Evolutionary conservation across 2,113 vertebrate species (phyloP).

Genomic region (Tiliqua scincoides): DNA sequence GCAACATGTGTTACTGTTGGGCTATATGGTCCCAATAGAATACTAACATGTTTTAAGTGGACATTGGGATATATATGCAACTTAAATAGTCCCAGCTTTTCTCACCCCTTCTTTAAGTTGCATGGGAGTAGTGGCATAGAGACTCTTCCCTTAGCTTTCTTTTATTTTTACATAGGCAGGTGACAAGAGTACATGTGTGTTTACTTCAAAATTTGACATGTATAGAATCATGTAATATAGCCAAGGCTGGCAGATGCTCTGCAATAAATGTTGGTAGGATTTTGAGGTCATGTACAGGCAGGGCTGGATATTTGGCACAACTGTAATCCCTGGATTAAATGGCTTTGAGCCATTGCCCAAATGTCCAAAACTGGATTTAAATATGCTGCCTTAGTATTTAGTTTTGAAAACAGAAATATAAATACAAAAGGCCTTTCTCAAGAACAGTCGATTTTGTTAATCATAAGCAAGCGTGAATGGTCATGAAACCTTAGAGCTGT

Average conservation of each 20-base stretch:
- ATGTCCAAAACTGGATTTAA: background rate
- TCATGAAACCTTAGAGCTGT: too few species aligned
- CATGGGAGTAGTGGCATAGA: background rate
- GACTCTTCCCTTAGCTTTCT: background rate
- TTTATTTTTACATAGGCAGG: background rate
- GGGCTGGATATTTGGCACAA: background rate
- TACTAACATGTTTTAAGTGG: background rate
- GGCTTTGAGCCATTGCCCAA: background rate
- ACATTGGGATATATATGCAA: too few species aligned
- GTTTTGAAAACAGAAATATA: background rate
- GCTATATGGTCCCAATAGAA: too few species aligned
- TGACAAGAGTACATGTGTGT: background rate
- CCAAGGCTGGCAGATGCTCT: too few species aligned
- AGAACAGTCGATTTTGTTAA: background rate
- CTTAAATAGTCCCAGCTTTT: background rate
- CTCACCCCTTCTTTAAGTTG: background rate
- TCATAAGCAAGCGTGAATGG: background rate
- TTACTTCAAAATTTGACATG: background rate
- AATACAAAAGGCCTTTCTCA: background rate
- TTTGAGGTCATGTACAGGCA: too few species aligned
- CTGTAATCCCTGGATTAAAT: background rate
- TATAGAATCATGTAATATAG: too few species aligned
- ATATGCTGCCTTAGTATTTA: background rate
- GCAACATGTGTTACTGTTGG: too few species aligned
- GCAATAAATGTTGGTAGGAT: background rate